Percentiles rank a stretch among this genome's conserved stretches.
phyloP scores from a whole-genome alignment of 2,113 vertebrate species.

The Anthoscopus minutus region DNA sequence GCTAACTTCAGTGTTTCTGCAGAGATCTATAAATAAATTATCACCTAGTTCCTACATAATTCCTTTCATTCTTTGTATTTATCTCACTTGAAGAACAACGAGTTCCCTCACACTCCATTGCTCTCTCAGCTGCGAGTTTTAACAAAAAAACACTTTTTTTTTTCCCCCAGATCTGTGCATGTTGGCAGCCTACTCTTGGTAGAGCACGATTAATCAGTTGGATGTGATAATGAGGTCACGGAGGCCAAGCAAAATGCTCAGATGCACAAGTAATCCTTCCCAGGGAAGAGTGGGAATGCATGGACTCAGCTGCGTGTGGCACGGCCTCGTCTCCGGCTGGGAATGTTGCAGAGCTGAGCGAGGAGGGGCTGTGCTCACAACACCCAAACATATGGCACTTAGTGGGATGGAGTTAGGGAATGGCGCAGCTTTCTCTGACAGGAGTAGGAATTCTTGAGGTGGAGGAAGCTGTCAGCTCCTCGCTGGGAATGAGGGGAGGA shows the following conservation, averaged over 20 bases:
- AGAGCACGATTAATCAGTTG: background rate
- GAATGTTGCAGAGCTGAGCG: background rate
- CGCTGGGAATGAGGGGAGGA: rapidly evolving
- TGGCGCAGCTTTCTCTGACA: background rate
- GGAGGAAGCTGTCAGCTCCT: background rate
- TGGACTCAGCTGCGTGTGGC: background rate
- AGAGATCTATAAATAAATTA: conserved; percentile 65
- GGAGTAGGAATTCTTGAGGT: background rate
- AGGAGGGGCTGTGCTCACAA: background rate
- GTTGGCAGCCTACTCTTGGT: background rate
- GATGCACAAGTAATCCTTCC: background rate
- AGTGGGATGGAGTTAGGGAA: background rate
- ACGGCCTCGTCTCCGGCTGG: background rate
- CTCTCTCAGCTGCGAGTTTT: background rate
- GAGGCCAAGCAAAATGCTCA: background rate
- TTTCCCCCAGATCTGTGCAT: background rate
- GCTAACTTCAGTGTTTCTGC: conserved; percentile 50
- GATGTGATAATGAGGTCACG: background rate
- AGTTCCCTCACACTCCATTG: conserved; percentile 4
- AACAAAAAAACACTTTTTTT: background rate
- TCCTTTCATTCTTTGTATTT: conserved; percentile 37
- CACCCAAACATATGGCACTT: background rate
- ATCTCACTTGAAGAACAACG: conserved; percentile 31
- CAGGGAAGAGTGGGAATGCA: background rate
- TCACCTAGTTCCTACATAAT: conserved; percentile 34